Percentiles rank a stretch among this genome's conserved stretches.
phyloP scores from a whole-genome alignment of 2,113 vertebrate genomes.

The Zosterops pallidus region DNA sequence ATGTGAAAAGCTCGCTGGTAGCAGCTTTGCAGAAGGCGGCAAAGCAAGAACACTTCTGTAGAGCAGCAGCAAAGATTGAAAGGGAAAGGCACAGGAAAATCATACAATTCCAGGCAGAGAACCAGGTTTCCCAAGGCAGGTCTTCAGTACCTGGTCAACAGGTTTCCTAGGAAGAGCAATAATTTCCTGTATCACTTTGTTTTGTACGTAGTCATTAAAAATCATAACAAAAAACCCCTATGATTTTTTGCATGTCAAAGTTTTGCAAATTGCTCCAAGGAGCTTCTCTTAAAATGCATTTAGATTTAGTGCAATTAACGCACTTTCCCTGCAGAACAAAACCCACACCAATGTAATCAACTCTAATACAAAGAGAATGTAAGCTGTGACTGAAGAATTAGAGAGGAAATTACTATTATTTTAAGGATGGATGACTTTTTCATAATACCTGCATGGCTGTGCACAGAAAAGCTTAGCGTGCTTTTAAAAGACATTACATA shows the following conservation, averaged over 20 bases:
- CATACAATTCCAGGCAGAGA: not conserved
- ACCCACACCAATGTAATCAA: not conserved
- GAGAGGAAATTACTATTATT: constrained; percentile 36
- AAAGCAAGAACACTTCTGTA: not conserved
- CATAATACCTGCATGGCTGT: not conserved
- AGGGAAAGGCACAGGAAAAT: not conserved
- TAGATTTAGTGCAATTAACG: constrained; percentile 16
- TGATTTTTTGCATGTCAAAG: not conserved
- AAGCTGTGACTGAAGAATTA: constrained; percentile 10
- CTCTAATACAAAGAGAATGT: not conserved
- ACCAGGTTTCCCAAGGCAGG: not conserved
- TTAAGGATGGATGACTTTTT: constrained; percentile 29
- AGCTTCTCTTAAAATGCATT: constrained; percentile 26
- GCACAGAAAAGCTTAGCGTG: not conserved
- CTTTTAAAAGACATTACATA: constrained; percentile 21
- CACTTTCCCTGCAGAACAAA: not conserved
- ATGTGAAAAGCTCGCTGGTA: not conserved
- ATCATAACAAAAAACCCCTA: not conserved
- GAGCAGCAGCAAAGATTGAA: not conserved
- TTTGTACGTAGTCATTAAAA: not conserved
- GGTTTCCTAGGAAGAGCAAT: constrained; percentile 41
- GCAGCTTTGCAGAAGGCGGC: constrained; percentile 15
- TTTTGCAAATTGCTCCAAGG: constrained; percentile 45
- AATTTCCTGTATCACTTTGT: constrained; percentile 7
- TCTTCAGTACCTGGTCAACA: constrained; percentile 56